Base-by-base conservation (phyloP, 2,888 invertebrate genomes). In the Platynereis dumerilii region DNA sequence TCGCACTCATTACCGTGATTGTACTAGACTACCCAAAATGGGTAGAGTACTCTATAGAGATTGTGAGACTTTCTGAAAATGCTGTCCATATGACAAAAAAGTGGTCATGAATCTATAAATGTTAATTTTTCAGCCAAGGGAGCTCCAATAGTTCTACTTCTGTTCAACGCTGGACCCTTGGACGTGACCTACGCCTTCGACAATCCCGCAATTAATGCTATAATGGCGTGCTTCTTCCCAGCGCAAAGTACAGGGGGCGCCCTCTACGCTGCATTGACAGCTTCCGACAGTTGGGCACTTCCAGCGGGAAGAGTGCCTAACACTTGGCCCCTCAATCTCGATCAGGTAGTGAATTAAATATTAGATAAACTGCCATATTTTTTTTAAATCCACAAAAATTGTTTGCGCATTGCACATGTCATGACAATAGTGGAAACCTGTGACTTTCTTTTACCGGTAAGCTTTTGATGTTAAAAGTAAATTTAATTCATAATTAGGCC, bases 181-280 rank as follows among this genome's bases (percentile, higher is more conserved):
- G 65, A 69, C 45, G 58, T 71, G 15, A 56, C 53, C 22, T 67
- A 45, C 42, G 64, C 64, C 5, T 3, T 58, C 26, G 55, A 55
- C 24, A 44, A 55, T 24, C 62, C 26, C n/a, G 55, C 56, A 12
- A 63, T 74, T n/a, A 34, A 42, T 5, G 72, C 68, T n/a, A 74
- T 74, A 48, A 53, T 75, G n/a, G 63, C 65, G 52, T 70, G 69
- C 39, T 75, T 70, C 60, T 74, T 66, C 60, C 75, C 74, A 0
- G 75, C 69, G 2, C 74, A 75, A 66, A 56, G 69, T 12, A 73
- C 72, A 3, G 74, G 74, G 0, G 58, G 64, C 26, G 75, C 74
- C 12, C 60, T 74, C 12, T 39, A 52, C 26, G 58, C 55, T 10
- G 66, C 68, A 15, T 24, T 74, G 22, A 64, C 61, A 17, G 53